A percentile compares a stretch with the other conserved stretches of the same genome.
Evolutionary conservation across 2,888 invertebrate species (phyloP).

Genomic region (Diaperis boleti): DNA sequence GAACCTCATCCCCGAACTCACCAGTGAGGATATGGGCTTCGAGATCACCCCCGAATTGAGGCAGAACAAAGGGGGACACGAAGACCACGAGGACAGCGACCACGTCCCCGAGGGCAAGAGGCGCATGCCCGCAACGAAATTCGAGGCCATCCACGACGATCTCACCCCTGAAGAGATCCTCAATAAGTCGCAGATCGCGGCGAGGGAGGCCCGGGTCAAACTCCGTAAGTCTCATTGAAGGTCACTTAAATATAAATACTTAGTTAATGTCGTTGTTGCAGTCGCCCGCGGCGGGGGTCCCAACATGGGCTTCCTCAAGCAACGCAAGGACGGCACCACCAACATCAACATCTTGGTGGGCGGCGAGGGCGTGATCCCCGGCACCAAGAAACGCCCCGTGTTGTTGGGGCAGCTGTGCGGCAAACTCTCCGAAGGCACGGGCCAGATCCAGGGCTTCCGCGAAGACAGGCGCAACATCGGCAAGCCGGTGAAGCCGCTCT

Average conservation of each 20-base stretch:
- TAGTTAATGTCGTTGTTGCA: constrained; percentile 30
- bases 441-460: constrained; percentile 73
- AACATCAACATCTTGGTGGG: constrained; percentile 87
- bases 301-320: constrained; percentile 85
- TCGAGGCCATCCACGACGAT: constrained; percentile 83
- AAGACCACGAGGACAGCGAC: constrained; percentile 60
- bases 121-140: constrained; percentile 74
- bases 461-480: constrained; percentile 91
- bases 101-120: constrained; percentile 62
- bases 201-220: constrained; percentile 76
- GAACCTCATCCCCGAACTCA: constrained; percentile 65
- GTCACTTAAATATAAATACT: background rate
- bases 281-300: constrained; percentile 53
- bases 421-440: constrained; percentile 77
- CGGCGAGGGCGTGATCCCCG: constrained; percentile 76
- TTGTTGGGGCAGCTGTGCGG: constrained; percentile 87
- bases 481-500: constrained; percentile 89
- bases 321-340: constrained; percentile 89
- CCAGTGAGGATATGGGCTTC: constrained; percentile 81
- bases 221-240: constrained; percentile 63
- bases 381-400: constrained; percentile 82
- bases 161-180: constrained; percentile 82
- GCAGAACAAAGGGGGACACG: constrained; percentile 60
- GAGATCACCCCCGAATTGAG: constrained; percentile 80
- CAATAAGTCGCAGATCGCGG: constrained; percentile 71